A percentile compares a stretch with the other conserved stretches of the same genome.
phyloP scores from a whole-genome alignment of 2,888 invertebrate species.

The Tricholauxania praeusta region DNA sequence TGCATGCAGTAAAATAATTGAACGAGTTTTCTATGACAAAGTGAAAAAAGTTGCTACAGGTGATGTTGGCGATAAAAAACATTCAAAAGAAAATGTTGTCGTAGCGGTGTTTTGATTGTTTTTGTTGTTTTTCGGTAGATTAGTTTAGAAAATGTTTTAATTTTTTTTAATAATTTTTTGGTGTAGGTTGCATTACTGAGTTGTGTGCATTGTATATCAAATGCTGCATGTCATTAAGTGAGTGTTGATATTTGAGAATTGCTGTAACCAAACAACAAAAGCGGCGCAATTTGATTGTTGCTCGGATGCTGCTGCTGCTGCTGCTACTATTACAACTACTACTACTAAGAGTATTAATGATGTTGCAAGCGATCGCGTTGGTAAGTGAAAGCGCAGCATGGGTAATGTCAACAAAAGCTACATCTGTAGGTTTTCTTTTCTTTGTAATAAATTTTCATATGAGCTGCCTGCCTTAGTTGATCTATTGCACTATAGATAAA shows the following conservation, averaged over 20 bases:
- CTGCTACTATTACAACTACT: neutral
- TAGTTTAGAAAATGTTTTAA: too few relatives aligned
- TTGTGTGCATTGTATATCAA: neutral
- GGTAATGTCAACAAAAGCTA: conserved; percentile 42
- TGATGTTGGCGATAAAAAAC: neutral
- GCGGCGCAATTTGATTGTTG: conserved; percentile 4
- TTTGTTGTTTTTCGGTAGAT: too few relatives aligned
- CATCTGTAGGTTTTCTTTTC: neutral
- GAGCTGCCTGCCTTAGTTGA: too few relatives aligned
- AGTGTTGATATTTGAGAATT: conserved; percentile 22
- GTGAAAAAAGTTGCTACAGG: conserved; percentile 3
- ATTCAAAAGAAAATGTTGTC: neutral
- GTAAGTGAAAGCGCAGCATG: conserved; percentile 45
- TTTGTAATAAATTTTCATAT: too few relatives aligned
- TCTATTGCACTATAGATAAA: too few relatives aligned
- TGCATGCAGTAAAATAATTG: conserved; percentile 9
- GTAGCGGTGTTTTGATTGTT: neutral
- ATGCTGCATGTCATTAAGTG: conserved; percentile 18
- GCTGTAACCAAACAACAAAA: conserved; percentile 12
- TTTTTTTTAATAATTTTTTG: neutral
- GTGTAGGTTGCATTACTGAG: conserved; percentile 7
- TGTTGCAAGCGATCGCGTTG: neutral
- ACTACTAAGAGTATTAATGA: too few relatives aligned
- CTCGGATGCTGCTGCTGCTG: neutral
- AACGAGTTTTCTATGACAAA: conserved; percentile 1